These are phyloP conservation scores for Cacatua alba DNA, from an alignment of 2,113 vertebrate species.

Conservation along the genomic window DNA sequence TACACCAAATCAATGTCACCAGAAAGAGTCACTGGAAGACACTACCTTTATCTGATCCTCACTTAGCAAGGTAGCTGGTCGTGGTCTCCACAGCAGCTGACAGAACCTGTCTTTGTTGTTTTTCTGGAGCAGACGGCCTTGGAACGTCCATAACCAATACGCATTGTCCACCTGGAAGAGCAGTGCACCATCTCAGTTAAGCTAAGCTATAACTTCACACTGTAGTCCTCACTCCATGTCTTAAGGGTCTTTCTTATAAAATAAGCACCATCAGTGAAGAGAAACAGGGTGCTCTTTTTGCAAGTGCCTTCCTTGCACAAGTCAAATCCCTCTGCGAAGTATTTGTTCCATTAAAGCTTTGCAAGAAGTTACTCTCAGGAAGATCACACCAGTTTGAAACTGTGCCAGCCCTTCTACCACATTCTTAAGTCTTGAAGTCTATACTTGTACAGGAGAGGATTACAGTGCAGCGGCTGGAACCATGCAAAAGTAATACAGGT, in stretches of 20 bases:
- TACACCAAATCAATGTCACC: not conserved
- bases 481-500: not conserved
- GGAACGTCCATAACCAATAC: constrained; percentile 98
- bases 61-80: constrained; percentile 86
- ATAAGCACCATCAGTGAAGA: not conserved
- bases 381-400: not conserved
- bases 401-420: not conserved
- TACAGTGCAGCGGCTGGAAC: not conserved
- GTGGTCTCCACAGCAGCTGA: constrained; percentile 95
- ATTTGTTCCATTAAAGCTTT: not conserved
- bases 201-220: not conserved
- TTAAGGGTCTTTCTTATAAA: not conserved
- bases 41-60: constrained; percentile 90
- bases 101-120: constrained; percentile 98
- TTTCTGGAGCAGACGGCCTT: constrained; percentile 96
- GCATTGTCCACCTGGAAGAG: constrained; percentile 94
- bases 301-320: not conserved
- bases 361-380: not conserved
- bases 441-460: not conserved
- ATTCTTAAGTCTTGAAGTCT: not conserved
- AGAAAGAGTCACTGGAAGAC: not conserved
- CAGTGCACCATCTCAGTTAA: not conserved
- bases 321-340: not conserved
- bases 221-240: not conserved
- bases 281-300: not conserved